phyloP scores from a whole-genome alignment of 2,113 vertebrate genomes.

The Phrynosoma platyrhinos region DNA sequence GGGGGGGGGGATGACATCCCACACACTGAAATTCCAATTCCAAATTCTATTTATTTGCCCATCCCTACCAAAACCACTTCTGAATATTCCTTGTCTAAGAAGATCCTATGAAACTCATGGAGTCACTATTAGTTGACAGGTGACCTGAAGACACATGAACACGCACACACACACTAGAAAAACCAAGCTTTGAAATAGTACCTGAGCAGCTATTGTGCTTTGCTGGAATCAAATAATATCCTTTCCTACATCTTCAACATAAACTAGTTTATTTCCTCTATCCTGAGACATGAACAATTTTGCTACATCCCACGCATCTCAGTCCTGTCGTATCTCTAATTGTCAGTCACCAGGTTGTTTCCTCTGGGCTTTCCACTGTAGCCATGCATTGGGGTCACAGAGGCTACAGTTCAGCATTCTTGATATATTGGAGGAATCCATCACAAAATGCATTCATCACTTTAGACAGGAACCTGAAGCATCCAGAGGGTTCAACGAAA shows the following conservation, averaged over 20 bases:
- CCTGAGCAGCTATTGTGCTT: background rate
- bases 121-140: too few relatives aligned
- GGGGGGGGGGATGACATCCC: background rate
- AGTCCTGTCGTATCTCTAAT: background rate
- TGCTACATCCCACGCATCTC: background rate
- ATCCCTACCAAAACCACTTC: background rate
- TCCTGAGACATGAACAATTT: background rate
- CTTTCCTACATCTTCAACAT: background rate
- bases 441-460: background rate
- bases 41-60: background rate
- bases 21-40: background rate
- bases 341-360: background rate
- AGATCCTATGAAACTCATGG: too few relatives aligned
- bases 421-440: conserved; percentile 31
- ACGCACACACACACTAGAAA: background rate
- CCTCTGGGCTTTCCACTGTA: conserved; percentile 4
- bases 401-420: conserved; percentile 25
- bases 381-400: background rate
- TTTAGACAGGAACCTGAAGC: conserved; percentile 16
- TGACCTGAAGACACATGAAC: too few relatives aligned
- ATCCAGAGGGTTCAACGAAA: fast-evolving
- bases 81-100: too few relatives aligned
- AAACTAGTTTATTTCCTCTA: background rate
- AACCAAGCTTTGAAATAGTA: background rate
- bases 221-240: background rate